Conservation (phyloP, 2,888 invertebrate species). For the Oligia latruncula region DNA sequence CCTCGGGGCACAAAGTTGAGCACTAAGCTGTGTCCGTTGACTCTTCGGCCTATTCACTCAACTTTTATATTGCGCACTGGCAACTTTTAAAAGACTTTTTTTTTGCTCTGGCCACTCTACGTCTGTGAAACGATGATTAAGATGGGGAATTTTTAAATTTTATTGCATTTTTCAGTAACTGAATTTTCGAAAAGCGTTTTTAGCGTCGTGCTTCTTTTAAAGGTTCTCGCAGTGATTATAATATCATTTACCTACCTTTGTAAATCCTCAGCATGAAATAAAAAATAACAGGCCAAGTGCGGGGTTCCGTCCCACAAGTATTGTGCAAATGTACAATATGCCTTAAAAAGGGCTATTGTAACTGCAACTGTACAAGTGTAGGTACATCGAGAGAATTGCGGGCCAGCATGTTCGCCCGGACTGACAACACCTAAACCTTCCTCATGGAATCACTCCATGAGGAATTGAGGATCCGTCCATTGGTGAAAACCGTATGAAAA, state of each 20-base stretch:
- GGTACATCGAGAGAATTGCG: no score
- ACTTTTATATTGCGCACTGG: slow-evolving; percentile 55
- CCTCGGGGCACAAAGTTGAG: slow-evolving; percentile 33
- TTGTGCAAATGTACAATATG: no score
- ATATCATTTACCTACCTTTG: not conserved
- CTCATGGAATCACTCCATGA: not conserved
- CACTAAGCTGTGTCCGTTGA: slow-evolving; percentile 51
- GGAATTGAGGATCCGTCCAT: no score
- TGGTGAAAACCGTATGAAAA: not conserved
- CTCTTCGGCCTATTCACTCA: slow-evolving; percentile 53
- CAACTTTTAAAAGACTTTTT: slow-evolving; percentile 45
- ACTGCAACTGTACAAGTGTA: no score
- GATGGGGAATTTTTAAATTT: not conserved
- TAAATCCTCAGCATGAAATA: not conserved
- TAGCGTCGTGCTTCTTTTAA: not conserved
- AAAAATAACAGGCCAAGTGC: no score
- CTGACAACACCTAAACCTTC: not conserved
- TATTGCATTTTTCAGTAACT: not conserved
- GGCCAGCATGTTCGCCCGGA: no score
- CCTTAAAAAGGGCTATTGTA: no score
- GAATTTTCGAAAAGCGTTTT: not conserved
- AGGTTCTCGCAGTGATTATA: not conserved
- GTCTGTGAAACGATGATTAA: not conserved
- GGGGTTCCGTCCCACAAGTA: no score
- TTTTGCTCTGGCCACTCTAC: slow-evolving; percentile 2